These are phyloP conservation scores for Polydesmus complanatus DNA, from an alignment of 2,888 invertebrate genomes.

Conservation along the genomic window DNA sequence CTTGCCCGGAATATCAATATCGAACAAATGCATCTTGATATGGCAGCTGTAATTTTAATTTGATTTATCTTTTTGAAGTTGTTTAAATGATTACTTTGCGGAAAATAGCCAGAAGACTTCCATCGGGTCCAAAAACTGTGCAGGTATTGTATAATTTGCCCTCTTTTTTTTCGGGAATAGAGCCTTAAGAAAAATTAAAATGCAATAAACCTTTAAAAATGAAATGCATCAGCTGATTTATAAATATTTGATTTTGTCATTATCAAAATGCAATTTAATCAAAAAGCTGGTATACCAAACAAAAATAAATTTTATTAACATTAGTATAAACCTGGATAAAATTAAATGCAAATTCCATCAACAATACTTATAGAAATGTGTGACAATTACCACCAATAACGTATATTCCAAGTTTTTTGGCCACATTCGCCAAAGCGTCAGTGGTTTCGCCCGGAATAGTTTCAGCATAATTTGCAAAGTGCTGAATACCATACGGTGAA, in stretches of 20 bases:
- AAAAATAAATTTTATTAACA: too few relatives aligned
- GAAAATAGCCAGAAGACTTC: constrained; percentile 61
- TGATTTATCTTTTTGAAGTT: too few relatives aligned
- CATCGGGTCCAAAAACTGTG: constrained; percentile 66
- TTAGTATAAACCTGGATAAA: too few relatives aligned
- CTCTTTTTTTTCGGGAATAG: constrained; percentile 64
- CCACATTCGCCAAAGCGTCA: constrained; percentile 53
- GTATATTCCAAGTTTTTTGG: constrained; percentile 58
- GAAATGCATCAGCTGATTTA: too few relatives aligned
- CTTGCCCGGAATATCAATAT: constrained; percentile 84
- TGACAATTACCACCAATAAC: constrained; percentile 53
- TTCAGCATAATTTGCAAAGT: constrained; percentile 73
- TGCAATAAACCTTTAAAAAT: not conserved
- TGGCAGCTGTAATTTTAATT: too few relatives aligned
- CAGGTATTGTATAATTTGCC: constrained; percentile 70
- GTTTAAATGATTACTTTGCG: constrained; percentile 51
- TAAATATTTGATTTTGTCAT: too few relatives aligned
- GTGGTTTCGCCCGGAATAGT: constrained; percentile 63
- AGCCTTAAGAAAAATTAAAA: constrained; percentile 36
- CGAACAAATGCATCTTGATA: constrained; percentile 91
- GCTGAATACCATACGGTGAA: constrained; percentile 70
- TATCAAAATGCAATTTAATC: too few relatives aligned
- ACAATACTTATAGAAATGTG: not conserved
- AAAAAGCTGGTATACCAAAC: too few relatives aligned
- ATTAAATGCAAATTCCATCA: too few relatives aligned